These are phyloP conservation scores for Sebastiscus albofasciatus DNA, from an alignment of 2,797 vertebrate species.

Conservation along the genomic window DNA sequence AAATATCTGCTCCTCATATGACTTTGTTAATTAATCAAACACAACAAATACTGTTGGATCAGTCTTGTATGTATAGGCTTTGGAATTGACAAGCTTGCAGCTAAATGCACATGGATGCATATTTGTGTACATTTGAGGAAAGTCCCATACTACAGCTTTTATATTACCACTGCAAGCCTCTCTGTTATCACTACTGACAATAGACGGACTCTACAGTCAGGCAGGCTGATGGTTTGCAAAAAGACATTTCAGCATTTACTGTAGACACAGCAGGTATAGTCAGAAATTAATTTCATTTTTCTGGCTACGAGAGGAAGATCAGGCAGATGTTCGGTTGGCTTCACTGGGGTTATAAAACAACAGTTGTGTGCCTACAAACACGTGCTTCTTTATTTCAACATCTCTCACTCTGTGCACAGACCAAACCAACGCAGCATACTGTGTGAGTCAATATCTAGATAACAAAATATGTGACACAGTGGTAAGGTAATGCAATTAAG, in stretches of 20 bases:
- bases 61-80: neutral
- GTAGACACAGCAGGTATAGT: neutral
- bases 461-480: conserved; percentile 34
- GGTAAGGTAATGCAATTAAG: conserved; percentile 45
- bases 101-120: neutral
- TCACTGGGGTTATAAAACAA: neutral
- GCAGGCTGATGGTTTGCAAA: neutral
- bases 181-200: neutral
- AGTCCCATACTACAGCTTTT: neutral
- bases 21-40: neutral
- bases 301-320: neutral
- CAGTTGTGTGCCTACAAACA: neutral
- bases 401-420: neutral
- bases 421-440: neutral
- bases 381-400: neutral
- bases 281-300: neutral
- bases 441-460: neutral
- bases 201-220: neutral
- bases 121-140: neutral
- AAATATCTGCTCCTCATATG: neutral
- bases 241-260: neutral
- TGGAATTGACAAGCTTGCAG: neutral
- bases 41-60: neutral
- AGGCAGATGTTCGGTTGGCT: neutral
- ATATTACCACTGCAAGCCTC: neutral